Evolutionary conservation across 2,797 vertebrate species (phyloP), one percentile per base, ranked within the genome.

Genomic region (Gadopsis bispinosus): DNA sequence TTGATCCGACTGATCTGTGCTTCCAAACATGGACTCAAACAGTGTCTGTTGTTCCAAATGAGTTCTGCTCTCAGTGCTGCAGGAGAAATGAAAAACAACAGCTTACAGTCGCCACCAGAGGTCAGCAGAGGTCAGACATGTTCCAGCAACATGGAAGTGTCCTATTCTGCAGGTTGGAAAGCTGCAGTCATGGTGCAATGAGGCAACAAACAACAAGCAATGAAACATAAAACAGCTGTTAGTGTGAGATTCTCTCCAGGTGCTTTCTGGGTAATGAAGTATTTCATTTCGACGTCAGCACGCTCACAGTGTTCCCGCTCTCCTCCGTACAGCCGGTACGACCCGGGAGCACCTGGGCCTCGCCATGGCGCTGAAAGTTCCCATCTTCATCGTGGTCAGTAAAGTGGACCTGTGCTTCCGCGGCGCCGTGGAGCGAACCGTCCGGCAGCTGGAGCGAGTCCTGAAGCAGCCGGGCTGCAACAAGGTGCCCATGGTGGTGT

Each of bases 401-500:
- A 99, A 99, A 93, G 96, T 98, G 84, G 98, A 99, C 90, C 91
- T 98, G 82, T 98, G 97, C 82, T 95, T 96, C 9, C 95, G 95
- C 55, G 94, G 95, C 86, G 96, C 97, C 0, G 96, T 98, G 90
- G 97, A 99, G 76, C 93, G 97, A 63, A 98, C 98, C 1, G 96
- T 98, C 12, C 96, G 97, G 11, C 98, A 99, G 94, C 95, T 99
- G 88, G 97, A 98, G 83, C 89, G 96, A 22, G 95, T 99, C 75
- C 95, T 99, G 80, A 99, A 98, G 87, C 97, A 98, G 90, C 98
- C 98, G 2, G 98, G 98, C 73, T 99, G 97, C 92, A 98, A 97
- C 95, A 99, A 99, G 85, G 95, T 99, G 7, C 98, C 98, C 1
- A 90, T 97, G 93, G 89, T 96, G 85, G 96, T 99, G 83, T 92